Percentiles rank a stretch among this genome's conserved stretches.
phyloP scores from a whole-genome alignment of 1,140 invertebrate species.

The Ostrea edulis region DNA sequence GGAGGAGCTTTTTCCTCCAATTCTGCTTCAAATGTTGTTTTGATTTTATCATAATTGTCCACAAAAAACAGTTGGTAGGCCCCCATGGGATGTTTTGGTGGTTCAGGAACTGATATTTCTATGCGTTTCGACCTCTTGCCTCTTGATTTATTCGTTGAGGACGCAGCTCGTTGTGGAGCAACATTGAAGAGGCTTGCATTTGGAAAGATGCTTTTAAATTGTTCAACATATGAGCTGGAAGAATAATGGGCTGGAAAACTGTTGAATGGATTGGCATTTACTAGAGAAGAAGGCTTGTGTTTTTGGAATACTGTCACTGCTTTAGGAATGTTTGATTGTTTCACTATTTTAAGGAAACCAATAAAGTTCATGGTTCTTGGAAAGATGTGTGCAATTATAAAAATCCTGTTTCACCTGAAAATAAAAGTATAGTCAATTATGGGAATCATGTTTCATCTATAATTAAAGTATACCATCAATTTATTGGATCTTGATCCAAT shows the following conservation, averaged over 20 bases:
- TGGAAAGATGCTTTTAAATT: neutral
- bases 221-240: neutral
- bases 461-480: no score
- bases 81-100: neutral
- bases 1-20: neutral
- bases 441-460: no score
- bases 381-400: neutral
- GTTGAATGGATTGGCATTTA: neutral
- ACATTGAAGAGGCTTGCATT: neutral
- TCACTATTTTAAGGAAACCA: neutral
- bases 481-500: no score
- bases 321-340: neutral
- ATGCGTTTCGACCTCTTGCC: neutral
- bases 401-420: slow-evolving; percentile 2
- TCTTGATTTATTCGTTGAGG: neutral
- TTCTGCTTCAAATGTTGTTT: neutral
- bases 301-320: neutral
- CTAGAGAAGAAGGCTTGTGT: neutral
- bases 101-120: neutral
- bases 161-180: neutral
- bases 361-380: neutral
- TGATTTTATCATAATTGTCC: neutral
- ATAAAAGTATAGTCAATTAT: neutral
- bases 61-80: neutral
- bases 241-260: neutral